Evolutionary conservation across 1,140 invertebrate species (phyloP), one percentile per base, ranked within the genome.

Genomic region (Neocloeon triangulifer): DNA sequence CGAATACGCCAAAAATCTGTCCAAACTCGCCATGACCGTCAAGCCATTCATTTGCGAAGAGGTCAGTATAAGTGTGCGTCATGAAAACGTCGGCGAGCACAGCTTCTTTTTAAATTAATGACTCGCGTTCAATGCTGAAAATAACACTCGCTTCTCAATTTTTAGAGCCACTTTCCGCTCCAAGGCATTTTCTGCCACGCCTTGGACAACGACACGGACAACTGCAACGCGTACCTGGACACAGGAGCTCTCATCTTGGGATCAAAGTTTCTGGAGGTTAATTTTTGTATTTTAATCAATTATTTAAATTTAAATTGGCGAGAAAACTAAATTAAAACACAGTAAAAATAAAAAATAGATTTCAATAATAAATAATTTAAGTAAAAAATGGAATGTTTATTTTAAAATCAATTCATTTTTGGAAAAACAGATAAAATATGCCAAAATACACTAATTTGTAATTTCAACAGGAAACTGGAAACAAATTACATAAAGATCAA

Each of bases 171-270:
- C 42, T 43, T 65, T 36, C 62, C 63, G 33, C 51, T 65, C 35
- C 63, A 66, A 43, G 58, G 58, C 5, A 54, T 65, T 14, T 66
- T 60, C 38, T 61, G 55, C 40, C 57, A 53, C 35, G 57, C 59
- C 4, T 38, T 64, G 29, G 58, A 57, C 38, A 56, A 64, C 48
- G 64, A 66, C 46, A 45, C 54, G 28, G 61, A 63, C 30, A 62
- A 60, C 48, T 48, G 51, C 30, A 52, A 48, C 34, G 51, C 49
- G 9, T 50, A 46, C 34, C 49, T 60, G 33, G 50, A 53, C 12
- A 61, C 59, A 5, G 56, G 55, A 41, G 45, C 48, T 23, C 41
- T 61, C 8, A 41, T 65, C 25, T 51, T 61, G 26, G 55, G 55
- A 4, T 49, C 55, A 19, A 61, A 62, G 37, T 64, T 64, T 51